Conservation (phyloP, 2,888 invertebrate species). For the Zaprionus bogoriensis region DNA sequence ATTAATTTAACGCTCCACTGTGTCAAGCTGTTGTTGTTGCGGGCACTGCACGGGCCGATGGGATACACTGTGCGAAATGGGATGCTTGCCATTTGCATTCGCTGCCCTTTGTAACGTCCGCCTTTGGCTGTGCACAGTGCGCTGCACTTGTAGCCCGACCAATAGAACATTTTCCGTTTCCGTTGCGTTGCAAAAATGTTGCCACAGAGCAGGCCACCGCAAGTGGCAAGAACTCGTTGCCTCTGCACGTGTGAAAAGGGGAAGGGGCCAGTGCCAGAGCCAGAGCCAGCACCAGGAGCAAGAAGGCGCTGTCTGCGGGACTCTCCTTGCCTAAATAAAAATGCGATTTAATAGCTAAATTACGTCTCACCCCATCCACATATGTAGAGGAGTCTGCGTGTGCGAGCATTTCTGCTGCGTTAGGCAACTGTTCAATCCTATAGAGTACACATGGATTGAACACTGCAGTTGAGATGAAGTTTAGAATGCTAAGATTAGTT, state of each 20-base stretch:
- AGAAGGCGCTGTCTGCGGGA: slow-evolving; percentile 43
- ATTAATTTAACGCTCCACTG: slow-evolving; percentile 81
- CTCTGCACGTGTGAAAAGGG: slow-evolving; percentile 34
- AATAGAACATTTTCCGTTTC: slow-evolving; percentile 74
- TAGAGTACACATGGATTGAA: too few relatives aligned
- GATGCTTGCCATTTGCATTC: slow-evolving; percentile 27
- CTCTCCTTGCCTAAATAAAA: slow-evolving; percentile 57
- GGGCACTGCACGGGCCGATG: background rate
- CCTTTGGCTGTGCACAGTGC: slow-evolving; percentile 26
- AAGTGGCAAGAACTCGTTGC: slow-evolving; percentile 58
- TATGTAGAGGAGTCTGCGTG: background rate
- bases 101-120: slow-evolving; percentile 12
- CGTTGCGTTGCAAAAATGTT: slow-evolving; percentile 67
- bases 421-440: slow-evolving; percentile 75
- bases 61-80: slow-evolving; percentile 34
- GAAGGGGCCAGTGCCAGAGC: slow-evolving; percentile 15
- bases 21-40: slow-evolving; percentile 69
- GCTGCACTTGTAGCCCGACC: slow-evolving; percentile 60
- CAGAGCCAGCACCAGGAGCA: slow-evolving; percentile 54
- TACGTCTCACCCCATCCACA: slow-evolving; percentile 44
- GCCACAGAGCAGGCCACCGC: slow-evolving; percentile 39
- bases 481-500: too few relatives aligned
- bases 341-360: slow-evolving; percentile 77
- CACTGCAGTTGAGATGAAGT: too few relatives aligned
- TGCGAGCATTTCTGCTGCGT: slow-evolving; percentile 68